phyloP scores from a whole-genome alignment of 2,113 vertebrate genomes.

The Galbula dea region DNA sequence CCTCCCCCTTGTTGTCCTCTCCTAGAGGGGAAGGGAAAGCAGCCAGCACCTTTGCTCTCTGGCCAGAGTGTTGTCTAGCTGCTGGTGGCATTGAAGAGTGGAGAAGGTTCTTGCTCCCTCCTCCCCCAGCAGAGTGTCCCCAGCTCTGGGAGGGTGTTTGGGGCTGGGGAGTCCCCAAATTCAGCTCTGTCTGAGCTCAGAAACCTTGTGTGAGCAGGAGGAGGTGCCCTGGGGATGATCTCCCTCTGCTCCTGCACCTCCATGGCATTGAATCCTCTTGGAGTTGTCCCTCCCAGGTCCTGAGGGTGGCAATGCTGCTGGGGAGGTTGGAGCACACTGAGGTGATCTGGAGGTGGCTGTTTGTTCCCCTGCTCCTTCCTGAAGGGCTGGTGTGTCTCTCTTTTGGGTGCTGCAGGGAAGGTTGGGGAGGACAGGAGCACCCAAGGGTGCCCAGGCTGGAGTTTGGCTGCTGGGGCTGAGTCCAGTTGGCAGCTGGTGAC shows the following conservation, averaged over 20 bases:
- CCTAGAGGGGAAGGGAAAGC: background rate
- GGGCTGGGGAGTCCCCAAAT: background rate
- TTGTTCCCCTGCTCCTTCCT: background rate
- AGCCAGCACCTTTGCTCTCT: background rate
- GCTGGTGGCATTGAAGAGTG: background rate
- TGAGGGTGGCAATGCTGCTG: too few species aligned
- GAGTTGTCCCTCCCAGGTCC: too few species aligned
- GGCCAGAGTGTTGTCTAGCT: background rate
- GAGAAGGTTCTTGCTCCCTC: background rate
- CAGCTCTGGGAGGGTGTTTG: background rate
- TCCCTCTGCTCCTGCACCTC: background rate
- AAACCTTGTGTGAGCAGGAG: background rate
- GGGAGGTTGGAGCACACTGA: too few species aligned
- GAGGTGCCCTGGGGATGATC: rapidly evolving
- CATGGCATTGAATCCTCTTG: too few species aligned
- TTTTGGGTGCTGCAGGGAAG: background rate
- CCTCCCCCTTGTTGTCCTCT: background rate
- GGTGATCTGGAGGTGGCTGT: background rate
- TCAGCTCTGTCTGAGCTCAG: background rate
- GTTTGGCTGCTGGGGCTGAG: too few species aligned
- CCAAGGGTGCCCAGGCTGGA: too few species aligned
- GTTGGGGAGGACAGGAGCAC: too few species aligned
- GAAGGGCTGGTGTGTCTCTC: rapidly evolving
- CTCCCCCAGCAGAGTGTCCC: background rate
- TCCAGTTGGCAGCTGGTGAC: too few species aligned